A percentile compares a stretch with the other conserved stretches of the same genome.
phyloP scores from a whole-genome alignment of 2,888 invertebrate species.

The Mythimna albipuncta region DNA sequence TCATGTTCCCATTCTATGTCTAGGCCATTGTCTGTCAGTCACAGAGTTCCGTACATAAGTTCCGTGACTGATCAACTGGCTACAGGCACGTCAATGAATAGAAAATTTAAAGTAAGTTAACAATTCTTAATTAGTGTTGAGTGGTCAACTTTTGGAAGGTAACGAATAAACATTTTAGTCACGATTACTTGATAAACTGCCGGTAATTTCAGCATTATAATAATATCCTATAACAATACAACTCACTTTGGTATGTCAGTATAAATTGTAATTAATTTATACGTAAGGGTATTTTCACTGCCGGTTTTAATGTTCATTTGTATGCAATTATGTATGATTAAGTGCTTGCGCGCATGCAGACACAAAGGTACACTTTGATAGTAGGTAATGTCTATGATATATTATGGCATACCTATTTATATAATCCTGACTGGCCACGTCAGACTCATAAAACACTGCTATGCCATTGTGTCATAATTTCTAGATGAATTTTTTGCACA shows the following conservation, averaged over 20 bases:
- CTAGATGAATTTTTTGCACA: no score
- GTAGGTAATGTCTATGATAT: background rate
- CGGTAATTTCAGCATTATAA: constrained; percentile 31
- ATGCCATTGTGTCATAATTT: no score
- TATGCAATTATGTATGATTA: constrained; percentile 57
- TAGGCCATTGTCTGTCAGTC: constrained; percentile 22
- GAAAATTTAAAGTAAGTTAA: constrained; percentile 44
- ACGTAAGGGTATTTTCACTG: constrained; percentile 55
- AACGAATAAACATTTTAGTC: constrained; percentile 36
- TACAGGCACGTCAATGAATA: background rate
- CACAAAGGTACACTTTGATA: background rate
- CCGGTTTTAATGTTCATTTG: constrained; percentile 53
- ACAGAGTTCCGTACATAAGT: constrained; percentile 26
- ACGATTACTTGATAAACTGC: constrained; percentile 41
- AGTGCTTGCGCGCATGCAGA: constrained; percentile 27
- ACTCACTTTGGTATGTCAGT: constrained; percentile 57
- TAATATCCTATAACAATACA: constrained; percentile 65
- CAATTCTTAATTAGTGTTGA: constrained; percentile 46
- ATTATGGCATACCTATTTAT: constrained; percentile 3
- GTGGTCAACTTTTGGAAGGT: constrained; percentile 17
- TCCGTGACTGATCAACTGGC: constrained; percentile 29
- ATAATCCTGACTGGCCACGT: no score
- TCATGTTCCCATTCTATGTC: constrained; percentile 4
- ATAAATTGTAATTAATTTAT: constrained; percentile 59
- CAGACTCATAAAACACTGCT: no score